Evolutionary conservation across 2,888 invertebrate genomes (phyloP), one percentile per base, ranked within the genome.

Genomic region (Hydrotaea diabolus): DNA sequence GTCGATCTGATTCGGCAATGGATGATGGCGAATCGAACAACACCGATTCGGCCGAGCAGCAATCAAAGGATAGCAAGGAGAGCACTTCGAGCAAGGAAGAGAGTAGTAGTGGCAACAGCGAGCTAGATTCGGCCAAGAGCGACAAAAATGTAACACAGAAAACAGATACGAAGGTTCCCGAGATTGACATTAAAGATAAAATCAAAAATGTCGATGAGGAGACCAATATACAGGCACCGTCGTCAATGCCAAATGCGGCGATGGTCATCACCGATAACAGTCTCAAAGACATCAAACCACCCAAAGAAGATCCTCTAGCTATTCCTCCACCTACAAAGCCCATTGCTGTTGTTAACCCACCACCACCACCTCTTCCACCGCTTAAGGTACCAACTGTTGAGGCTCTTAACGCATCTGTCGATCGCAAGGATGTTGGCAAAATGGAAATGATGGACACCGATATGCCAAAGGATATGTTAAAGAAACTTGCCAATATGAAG

Each of bases 1-100:
- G 97, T 89, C 90, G 93, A 15, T 92, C 93, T 3, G 97, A 96
- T 89, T 96, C 97, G 57, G 95, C 96, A 69, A 95, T 96, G 92
- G 94, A 95, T 88, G 93, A 94, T 83, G 95, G 95, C 87, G 93
- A 92, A 87, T 91, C 91, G 9, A 93, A 93, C 80, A 92, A 92
- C n/a, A 93, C 91, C 36, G 93, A 93, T 80, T 91, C 92, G 21
- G 89, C 90, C 53, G 93, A 93, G 43, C 90, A 90, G 66, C 89
- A 90, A 62, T 85, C 82, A 5, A 93, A 92, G 87, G 92, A 92
- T 78, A 93, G 89, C 85, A 92, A 92, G 74, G 92, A 93, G 57
- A 77, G 73, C 8, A 91, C 88, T 15, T 88, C 87, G 55, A 89
- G 88, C 86, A 92, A 88, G 66, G 92, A 88, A 59, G 88, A 92